phyloP scores from a whole-genome alignment of 1,140 invertebrate genomes.

The Eulimnadia texana region DNA sequence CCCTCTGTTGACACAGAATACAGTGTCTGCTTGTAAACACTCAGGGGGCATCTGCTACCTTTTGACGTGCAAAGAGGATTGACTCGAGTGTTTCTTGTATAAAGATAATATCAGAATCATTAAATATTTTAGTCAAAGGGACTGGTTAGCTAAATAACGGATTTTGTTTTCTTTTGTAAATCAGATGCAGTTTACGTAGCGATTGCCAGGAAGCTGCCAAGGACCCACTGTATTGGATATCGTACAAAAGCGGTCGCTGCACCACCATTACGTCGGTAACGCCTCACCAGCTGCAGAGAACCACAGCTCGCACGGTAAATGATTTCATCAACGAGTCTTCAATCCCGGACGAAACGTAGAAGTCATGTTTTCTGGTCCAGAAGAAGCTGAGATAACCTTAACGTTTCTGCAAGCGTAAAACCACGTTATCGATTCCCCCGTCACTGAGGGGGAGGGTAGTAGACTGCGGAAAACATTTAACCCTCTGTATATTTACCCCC shows the following conservation, averaged over 20 bases:
- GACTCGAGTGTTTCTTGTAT: too few species aligned
- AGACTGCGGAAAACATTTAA: too few species aligned
- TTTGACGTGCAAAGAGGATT: too few species aligned
- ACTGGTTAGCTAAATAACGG: background rate
- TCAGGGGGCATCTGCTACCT: too few species aligned
- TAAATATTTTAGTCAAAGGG: too few species aligned
- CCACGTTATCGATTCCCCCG: too few species aligned
- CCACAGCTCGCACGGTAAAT: slow-evolving; percentile 68
- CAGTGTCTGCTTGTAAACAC: background rate
- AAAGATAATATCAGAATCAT: too few species aligned
- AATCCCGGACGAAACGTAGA: background rate
- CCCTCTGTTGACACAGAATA: background rate
- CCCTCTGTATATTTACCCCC: too few species aligned
- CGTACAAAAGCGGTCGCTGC: slow-evolving; percentile 86
- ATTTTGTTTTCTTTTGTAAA: slow-evolving; percentile 20
- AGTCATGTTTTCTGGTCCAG: slow-evolving; percentile 9
- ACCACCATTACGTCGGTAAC: slow-evolving; percentile 85
- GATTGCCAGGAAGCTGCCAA: slow-evolving; percentile 81
- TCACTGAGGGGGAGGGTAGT: too few species aligned
- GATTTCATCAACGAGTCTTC: background rate
- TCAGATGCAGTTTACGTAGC: slow-evolving; percentile 72
- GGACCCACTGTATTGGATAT: slow-evolving; percentile 88
- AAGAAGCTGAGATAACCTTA: too few species aligned
- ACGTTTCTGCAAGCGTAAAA: too few species aligned
- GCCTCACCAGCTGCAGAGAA: slow-evolving; percentile 79